A percentile compares a stretch with the other conserved stretches of the same genome.
Conservation (phyloP, 2,888 invertebrate species). For the Cylloceria caligata region DNA sequence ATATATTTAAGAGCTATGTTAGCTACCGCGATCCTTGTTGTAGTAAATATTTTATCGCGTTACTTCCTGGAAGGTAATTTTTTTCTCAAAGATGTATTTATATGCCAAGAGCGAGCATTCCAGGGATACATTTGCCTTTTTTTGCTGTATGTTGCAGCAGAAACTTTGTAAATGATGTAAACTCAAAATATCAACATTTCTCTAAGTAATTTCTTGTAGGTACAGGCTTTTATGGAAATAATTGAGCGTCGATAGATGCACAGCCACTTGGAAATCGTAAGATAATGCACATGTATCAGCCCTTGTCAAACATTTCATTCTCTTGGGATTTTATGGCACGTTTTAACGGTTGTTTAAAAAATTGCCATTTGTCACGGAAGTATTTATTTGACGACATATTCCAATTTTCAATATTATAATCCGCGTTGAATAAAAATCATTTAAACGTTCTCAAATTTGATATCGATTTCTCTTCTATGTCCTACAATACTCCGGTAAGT, state of each 20-base stretch:
- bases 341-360: not conserved
- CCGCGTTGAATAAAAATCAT: not conserved
- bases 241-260: not conserved
- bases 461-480: too few relatives aligned
- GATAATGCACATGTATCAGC: not conserved
- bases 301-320: not conserved
- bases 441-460: too few relatives aligned
- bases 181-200: not conserved
- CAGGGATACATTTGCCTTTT: not conserved
- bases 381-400: not conserved
- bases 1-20: not conserved
- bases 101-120: not conserved
- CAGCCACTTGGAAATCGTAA: not conserved
- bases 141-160: not conserved
- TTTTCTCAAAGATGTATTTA: not conserved
- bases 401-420: not conserved
- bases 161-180: not conserved
- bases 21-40: not conserved
- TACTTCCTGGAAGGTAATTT: not conserved
- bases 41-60: not conserved
- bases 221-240: not conserved
- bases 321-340: not conserved
- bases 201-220: not conserved
- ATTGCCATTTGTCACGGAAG: not conserved
- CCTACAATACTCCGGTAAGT: too few relatives aligned